Evolutionary conservation across 2,113 vertebrate genomes (phyloP), one percentile per base, ranked within the genome.

Genomic region (Meleagris gallopavo): DNA sequence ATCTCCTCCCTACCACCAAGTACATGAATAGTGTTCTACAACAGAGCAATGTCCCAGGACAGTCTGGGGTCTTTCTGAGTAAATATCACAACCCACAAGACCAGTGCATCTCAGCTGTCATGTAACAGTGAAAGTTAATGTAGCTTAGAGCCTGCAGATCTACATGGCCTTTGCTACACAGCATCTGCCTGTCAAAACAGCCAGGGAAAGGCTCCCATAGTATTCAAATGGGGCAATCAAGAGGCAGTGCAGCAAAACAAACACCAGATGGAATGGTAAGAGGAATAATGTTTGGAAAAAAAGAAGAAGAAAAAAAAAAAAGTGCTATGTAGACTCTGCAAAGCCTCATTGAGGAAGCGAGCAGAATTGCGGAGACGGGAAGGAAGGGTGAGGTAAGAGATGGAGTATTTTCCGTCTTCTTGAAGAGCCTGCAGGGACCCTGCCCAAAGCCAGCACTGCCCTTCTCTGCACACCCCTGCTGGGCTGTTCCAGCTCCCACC

Each of bases 391-490:
- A 57, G 62, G 5, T 2, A 46, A 61, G 82, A 87, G 57, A 89
- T 4, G 30, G 54, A 22, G 43, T 65, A 69, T 89, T 76, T 70
- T 73, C 22, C 14, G n/a, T 66, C 85, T 79, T 80, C 75, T 70
- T 79, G 40, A 78, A 72, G 58, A 79, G 3, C 82, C 78, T 61
- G 48, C 62, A 61, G 87, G 30, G 27, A 65, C 71, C 6, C 58
- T 29, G 67, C 57, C 74, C 90, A 87, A 85, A 93, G 58, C 32
- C 84, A 70, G 58, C 74, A 10, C 78, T 93, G 58, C 40, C 75
- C 58, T 62, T 34, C 54, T 54, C 82, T 61, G 46, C 62, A 50
- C 45, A 50, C 2, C 36, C 66, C 78, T 76, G 46, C 82, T n/a
- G 93, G 71, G 82, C 74, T 82, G 66, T 8, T 61, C 62, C 8